These are phyloP conservation scores for Nesidiocoris tenuis DNA, from an alignment of 2,888 invertebrate genomes.

Conservation along the genomic window DNA sequence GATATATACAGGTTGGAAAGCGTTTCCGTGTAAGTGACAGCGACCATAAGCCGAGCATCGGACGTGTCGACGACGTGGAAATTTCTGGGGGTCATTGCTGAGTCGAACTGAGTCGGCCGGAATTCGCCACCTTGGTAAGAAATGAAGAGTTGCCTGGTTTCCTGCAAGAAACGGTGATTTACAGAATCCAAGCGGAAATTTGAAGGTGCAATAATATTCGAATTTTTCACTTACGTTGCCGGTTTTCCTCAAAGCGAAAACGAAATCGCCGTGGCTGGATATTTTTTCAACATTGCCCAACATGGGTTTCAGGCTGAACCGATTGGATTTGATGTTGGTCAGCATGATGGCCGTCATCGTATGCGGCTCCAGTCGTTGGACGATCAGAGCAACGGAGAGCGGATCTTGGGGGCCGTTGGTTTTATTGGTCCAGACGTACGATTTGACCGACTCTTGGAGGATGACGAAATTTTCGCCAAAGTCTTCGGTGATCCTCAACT, in stretches of 20 bases:
- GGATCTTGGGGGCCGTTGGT: constrained; percentile 15
- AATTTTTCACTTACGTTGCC: constrained; percentile 38
- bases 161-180: constrained; percentile 14
- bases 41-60: constrained; percentile 71
- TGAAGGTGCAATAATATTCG: not conserved
- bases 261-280: constrained; percentile 77
- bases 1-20: constrained; percentile 80
- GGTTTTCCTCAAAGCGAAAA: constrained; percentile 75
- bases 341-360: constrained; percentile 20
- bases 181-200: not conserved
- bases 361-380: constrained; percentile 45
- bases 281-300: constrained; percentile 76
- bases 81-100: constrained; percentile 64
- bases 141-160: constrained; percentile 55
- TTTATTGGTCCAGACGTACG: constrained; percentile 67
- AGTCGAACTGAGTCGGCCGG: constrained; percentile 72
- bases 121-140: constrained; percentile 73
- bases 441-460: constrained; percentile 72
- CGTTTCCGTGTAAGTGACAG: constrained; percentile 73
- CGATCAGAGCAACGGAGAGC: constrained; percentile 35
- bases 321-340: constrained; percentile 52
- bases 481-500: constrained; percentile 76
- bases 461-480: constrained; percentile 71
- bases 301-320: constrained; percentile 54
- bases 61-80: constrained; percentile 76